Conservation (phyloP, 2,113 vertebrate species). For the Pandion haliaetus region DNA sequence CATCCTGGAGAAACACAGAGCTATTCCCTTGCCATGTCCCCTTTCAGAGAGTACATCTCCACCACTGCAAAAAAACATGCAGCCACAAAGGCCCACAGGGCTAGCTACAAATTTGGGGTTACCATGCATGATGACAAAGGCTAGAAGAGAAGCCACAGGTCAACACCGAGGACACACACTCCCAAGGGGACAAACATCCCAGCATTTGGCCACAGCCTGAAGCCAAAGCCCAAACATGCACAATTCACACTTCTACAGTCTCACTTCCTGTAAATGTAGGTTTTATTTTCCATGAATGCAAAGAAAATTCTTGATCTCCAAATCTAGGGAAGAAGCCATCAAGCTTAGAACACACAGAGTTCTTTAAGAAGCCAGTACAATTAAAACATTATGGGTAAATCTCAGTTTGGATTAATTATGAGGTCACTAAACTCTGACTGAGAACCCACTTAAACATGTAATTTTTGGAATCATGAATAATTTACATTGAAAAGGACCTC, state of each 20-base stretch:
- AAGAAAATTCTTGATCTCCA: neutral
- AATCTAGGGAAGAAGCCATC: neutral
- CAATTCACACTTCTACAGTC: neutral
- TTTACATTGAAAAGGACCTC: neutral
- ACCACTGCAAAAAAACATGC: neutral
- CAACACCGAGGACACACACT: accelerated
- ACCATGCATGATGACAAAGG: neutral
- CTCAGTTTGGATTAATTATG: neutral
- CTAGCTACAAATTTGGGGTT: neutral
- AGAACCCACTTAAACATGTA: neutral
- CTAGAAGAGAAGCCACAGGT: neutral
- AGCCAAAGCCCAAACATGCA: neutral
- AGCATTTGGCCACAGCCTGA: neutral
- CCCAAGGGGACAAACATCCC: neutral
- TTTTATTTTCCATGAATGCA: neutral
- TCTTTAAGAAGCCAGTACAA: neutral
- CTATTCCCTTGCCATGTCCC: neutral
- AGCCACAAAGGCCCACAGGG: neutral
- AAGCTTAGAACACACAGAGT: neutral
- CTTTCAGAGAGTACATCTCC: neutral
- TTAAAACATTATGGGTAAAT: neutral
- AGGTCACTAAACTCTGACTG: neutral
- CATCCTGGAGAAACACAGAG: neutral
- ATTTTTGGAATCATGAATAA: neutral
- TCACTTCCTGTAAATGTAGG: neutral